phyloP scores from a whole-genome alignment of 2,113 vertebrate genomes.

The Podarcis muralis region DNA sequence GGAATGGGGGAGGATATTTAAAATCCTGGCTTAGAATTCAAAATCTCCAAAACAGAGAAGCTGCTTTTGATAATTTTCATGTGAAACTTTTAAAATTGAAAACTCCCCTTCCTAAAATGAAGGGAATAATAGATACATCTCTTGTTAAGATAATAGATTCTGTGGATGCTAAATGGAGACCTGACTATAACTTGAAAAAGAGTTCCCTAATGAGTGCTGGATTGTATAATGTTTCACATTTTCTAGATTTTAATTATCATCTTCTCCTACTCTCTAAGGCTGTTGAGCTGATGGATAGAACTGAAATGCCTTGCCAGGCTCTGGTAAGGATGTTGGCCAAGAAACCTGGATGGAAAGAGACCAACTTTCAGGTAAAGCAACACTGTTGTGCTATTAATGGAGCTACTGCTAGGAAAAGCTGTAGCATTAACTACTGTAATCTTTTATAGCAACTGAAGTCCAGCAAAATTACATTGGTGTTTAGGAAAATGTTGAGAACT shows the following conservation, averaged over 20 bases:
- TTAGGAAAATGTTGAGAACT: neutral
- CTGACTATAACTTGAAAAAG: neutral
- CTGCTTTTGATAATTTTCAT: neutral
- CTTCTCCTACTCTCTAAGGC: constrained; percentile 52
- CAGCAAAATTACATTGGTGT: neutral
- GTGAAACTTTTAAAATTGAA: neutral
- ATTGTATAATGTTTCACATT: neutral
- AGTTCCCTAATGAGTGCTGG: neutral
- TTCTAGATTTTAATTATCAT: neutral
- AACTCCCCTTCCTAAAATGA: neutral
- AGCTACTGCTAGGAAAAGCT: neutral
- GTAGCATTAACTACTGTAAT: neutral
- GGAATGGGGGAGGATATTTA: neutral
- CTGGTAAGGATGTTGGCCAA: constrained; percentile 96
- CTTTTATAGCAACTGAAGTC: neutral
- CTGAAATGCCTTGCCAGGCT: constrained; percentile 93
- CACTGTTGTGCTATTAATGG: neutral
- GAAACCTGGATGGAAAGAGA: constrained; percentile 99
- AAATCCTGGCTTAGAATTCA: neutral
- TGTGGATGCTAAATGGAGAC: neutral
- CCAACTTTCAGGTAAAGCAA: constrained; percentile 93
- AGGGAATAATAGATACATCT: neutral
- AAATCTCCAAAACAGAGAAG: neutral
- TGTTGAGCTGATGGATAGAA: constrained; percentile 92
- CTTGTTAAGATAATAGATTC: neutral